Evolutionary conservation across 2,888 invertebrate species (phyloP), one percentile per base, ranked within the genome.

Genomic region (Drosophila barbarae): DNA sequence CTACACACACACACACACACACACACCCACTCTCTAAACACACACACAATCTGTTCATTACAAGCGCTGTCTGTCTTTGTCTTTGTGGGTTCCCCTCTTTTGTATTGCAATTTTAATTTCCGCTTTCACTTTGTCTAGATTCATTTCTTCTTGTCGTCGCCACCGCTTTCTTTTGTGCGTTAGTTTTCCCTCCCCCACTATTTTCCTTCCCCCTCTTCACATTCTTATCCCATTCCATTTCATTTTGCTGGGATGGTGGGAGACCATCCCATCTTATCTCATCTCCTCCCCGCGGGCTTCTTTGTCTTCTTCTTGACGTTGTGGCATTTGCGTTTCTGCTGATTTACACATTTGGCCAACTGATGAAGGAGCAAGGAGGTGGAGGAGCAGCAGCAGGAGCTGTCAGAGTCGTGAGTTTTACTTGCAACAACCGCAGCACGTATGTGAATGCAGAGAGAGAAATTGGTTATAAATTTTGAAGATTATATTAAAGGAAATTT

Each of bases 101-200:
- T 78, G 77, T 84, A 84, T 69, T 81, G 76, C 84, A 82, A 74
- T 82, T 82, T 85, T 81, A 84, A 85, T 85, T 82, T 82, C 81
- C 86, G 86, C 71, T 78, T 82, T 78, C 79, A 84, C 82, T 80
- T 83, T 85, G 85, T 80, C 84, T 80, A 73, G 69, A 83, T 80
- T 76, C 77, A 66, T 63, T 77, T 69, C 72, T 77, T 66, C 74
- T 69, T 58, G 67, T 56, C 36, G 60, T 32, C 50, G 21, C 5
- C 49, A 18, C 5, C 46, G 46, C 8, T 47, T 64, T 52, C 64
- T 57, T 58, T 69, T 72, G 59, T 58, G 41, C 49, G 41, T 63
- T 47, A 54, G 50, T 47, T 34, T 41, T 32, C 15, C 56, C 23
- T 8, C 18, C 47, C 18, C 21, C 46, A 21, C 7, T 38, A 4